Evolutionary conservation across 1,140 invertebrate genomes (phyloP).

Genomic region (Dreissena polymorpha): DNA sequence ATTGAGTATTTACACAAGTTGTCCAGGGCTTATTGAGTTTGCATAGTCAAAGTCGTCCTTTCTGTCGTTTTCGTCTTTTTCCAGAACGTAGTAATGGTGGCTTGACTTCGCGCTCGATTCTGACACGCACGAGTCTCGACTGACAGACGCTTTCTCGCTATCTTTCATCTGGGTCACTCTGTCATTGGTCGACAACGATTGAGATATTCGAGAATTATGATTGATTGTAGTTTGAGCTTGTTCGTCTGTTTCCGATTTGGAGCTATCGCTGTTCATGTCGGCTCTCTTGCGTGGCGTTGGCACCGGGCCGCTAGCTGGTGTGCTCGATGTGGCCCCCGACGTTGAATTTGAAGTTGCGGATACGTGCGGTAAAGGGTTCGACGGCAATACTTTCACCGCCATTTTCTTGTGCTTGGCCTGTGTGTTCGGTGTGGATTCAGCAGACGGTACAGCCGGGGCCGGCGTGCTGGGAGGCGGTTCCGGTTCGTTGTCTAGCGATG

Average conservation of each 20-base stretch:
- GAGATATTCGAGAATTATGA: too few relatives aligned
- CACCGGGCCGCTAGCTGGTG: neutral
- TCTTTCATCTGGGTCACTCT: neutral
- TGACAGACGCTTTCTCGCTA: neutral
- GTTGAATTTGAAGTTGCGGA: neutral
- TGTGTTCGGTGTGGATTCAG: neutral
- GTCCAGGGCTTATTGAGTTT: too few relatives aligned
- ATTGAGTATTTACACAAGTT: too few relatives aligned
- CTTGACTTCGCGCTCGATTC: conserved; percentile 36
- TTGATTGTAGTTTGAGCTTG: too few relatives aligned
- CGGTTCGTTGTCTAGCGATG: conserved; percentile 3
- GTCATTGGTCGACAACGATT: too few relatives aligned
- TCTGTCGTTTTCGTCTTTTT: neutral
- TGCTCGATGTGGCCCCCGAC: neutral
- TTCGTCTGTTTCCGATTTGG: too few relatives aligned
- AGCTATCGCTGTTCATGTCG: too few relatives aligned
- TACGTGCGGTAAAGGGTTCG: conserved; percentile 27
- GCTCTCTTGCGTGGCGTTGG: neutral
- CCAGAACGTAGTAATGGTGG: conserved; percentile 50
- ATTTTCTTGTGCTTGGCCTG: conserved; percentile 13
- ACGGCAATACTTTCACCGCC: conserved; percentile 30
- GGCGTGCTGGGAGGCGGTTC: neutral
- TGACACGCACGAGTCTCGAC: conserved; percentile 32
- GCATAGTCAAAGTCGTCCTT: too few relatives aligned
- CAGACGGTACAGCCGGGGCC: conserved; percentile 25